Evolutionary conservation across 2,888 invertebrate genomes (phyloP), one percentile per base, ranked within the genome.

Genomic region (Apamea epomidion): DNA sequence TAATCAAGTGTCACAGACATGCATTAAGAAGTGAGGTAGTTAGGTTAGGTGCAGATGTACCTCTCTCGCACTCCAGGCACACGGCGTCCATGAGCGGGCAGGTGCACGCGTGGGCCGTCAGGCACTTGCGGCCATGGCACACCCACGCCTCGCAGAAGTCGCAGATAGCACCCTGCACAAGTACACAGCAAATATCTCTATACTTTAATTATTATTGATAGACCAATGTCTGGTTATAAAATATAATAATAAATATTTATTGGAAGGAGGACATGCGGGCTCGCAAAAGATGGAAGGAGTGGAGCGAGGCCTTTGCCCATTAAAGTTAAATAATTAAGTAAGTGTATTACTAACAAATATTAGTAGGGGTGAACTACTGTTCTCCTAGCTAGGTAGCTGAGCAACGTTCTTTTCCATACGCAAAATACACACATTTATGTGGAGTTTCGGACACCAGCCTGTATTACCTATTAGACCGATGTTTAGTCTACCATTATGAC

Each of bases 121-220:
- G 97, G 92, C 99, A 99, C 95, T 99, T 99, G 87, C 99, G 97
- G 0, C 99, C 99, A 93, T 99, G 99, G 91, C 99, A 99, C 65
- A 99, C 98, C 99, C 99, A 99, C 0, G 99, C 99, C 97, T 99
- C 99, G 92, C 99, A 99, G 95, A 98, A 99, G 96, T 99, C 99
- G 94, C 99, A 99, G 91, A 99, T 98, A 0, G 99, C 99, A 69
- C 99, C 99, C 99, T 98, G 91, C 0, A 90, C 48, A 42, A 29
- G 7, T 16, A 48, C 48, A 48, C 16, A 48, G 42, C n/a, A 60
- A 8, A 64, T 25, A 25, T 1, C 25, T 58, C 7, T 14, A 14
- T 12, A 10, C 8, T 32, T 8, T 32, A 21, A 7, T 48, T 51
- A 32, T 18, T 54, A 54, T 37, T 29, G 7, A 25, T 62, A 70